A percentile compares a stretch with the other conserved stretches of the same genome.
phyloP scores from a whole-genome alignment of 2,888 invertebrate genomes.

The Horisme vitalbata region DNA sequence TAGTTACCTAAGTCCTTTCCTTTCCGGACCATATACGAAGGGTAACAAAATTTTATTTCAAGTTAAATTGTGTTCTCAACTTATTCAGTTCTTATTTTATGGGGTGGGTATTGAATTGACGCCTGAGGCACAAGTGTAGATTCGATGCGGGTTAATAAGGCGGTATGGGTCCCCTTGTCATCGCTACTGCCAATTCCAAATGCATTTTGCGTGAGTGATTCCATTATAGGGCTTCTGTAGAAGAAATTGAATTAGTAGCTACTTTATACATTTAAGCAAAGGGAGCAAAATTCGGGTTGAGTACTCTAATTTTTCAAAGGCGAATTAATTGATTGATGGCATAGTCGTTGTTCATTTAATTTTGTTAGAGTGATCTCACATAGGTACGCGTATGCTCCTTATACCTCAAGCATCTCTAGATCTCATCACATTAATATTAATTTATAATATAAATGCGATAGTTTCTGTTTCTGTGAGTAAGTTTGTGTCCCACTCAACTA shows the following conservation, averaged over 20 bases:
- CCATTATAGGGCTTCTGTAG: conserved; percentile 24
- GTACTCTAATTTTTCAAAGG: neutral
- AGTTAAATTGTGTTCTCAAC: conserved; percentile 78
- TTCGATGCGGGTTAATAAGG: conserved; percentile 53
- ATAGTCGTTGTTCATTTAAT: too few species aligned
- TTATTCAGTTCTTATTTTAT: conserved; percentile 71
- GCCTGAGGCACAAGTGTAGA: conserved; percentile 53
- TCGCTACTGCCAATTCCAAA: conserved; percentile 57
- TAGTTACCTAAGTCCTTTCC: conserved; percentile 51
- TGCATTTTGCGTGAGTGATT: conserved; percentile 47
- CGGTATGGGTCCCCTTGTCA: conserved; percentile 60
- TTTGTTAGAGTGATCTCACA: too few species aligned
- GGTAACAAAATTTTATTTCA: conserved; percentile 79
- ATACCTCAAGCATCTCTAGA: too few species aligned
- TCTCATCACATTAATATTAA: too few species aligned
- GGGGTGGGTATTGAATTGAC: conserved; percentile 60
- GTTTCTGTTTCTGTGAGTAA: too few species aligned
- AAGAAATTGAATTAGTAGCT: conserved; percentile 28
- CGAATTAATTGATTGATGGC: neutral
- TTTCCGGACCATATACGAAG: conserved; percentile 70
- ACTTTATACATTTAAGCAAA: conserved; percentile 15
- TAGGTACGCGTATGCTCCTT: too few species aligned
- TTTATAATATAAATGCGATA: too few species aligned
- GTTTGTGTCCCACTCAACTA: too few species aligned
- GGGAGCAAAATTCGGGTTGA: conserved; percentile 13